Percentiles rank a stretch among this genome's conserved stretches.
Conservation (phyloP, 2,888 invertebrate species). For the Ornithoptera alexandrae region DNA sequence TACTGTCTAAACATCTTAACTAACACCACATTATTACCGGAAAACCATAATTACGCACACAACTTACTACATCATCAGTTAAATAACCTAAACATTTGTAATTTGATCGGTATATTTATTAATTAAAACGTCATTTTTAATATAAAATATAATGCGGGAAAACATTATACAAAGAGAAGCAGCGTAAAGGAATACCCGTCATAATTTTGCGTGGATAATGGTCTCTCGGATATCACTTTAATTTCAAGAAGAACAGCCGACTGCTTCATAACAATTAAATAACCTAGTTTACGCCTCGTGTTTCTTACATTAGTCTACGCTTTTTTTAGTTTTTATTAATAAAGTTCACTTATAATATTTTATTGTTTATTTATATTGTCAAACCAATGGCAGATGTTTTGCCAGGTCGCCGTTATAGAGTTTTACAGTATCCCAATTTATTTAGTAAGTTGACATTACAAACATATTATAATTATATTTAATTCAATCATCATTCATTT, state of each 20-base stretch:
- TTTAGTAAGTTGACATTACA: no score
- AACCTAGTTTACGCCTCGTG: constrained; percentile 61
- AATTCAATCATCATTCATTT: no score
- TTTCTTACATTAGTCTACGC: constrained; percentile 29
- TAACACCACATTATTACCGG: not conserved
- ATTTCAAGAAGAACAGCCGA: constrained; percentile 68
- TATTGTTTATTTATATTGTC: not conserved
- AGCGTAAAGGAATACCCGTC: constrained; percentile 52
- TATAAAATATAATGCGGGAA: not conserved
- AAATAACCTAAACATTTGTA: not conserved
- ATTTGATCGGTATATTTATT: not conserved
- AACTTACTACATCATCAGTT: no score
- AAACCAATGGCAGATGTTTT: not conserved
- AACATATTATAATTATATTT: no score
- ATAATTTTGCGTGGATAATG: constrained; percentile 55
- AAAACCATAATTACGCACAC: not conserved
- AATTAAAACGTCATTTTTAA: not conserved
- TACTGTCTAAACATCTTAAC: not conserved
- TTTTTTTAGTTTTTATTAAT: constrained; percentile 4
- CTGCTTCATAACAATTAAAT: constrained; percentile 68
- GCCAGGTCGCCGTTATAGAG: not conserved
- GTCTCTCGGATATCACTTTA: constrained; percentile 65
- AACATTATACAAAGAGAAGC: constrained; percentile 25
- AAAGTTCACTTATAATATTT: no score
- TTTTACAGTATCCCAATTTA: no score